Percentiles rank a stretch among this genome's conserved stretches.
These are phyloP conservation scores for Actinostola sp. DNA, from an alignment of 92 coral and sea anemone species.

Conservation along the genomic window DNA sequence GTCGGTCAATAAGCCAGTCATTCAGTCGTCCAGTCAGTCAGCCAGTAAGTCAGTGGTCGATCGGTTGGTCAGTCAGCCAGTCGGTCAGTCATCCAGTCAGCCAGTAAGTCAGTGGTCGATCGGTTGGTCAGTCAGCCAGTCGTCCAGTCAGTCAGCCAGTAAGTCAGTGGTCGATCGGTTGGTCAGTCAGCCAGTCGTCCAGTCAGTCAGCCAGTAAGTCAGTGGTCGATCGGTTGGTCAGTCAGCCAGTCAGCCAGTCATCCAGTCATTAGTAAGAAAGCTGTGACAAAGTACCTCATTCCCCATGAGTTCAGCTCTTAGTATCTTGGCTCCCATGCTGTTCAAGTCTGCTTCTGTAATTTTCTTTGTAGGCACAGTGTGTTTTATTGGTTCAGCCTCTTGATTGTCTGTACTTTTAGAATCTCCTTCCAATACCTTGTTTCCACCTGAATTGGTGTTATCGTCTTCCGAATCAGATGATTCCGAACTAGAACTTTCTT, in stretches of 20 bases:
- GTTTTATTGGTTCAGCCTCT: conserved; percentile 11
- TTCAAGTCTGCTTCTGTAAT: conserved; percentile 94
- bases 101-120: too few relatives aligned
- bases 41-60: too few relatives aligned
- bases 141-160: too few relatives aligned
- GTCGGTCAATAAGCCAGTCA: too few relatives aligned
- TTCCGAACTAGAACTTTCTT: conserved; percentile 55
- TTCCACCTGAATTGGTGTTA: neutral
- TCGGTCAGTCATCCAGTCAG: too few relatives aligned
- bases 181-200: neutral
- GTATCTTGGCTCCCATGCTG: conserved; percentile 91
- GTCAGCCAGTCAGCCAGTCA: neutral
- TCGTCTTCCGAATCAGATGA: conserved; percentile 30
- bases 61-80: too few relatives aligned
- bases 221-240: neutral
- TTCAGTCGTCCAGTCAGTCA: too few relatives aligned
- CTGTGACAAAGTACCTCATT: conserved; percentile 63
- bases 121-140: too few relatives aligned
- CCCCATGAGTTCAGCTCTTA: conserved; percentile 95
- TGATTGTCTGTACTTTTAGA: conserved; percentile 7
- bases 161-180: too few relatives aligned
- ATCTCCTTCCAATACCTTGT: conserved; percentile 20
- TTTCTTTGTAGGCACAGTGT: conserved; percentile 59
- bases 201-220: neutral
- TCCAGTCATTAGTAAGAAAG: neutral